phyloP scores from a whole-genome alignment of 2,113 vertebrate genomes.

The Crotalus horridus region DNA sequence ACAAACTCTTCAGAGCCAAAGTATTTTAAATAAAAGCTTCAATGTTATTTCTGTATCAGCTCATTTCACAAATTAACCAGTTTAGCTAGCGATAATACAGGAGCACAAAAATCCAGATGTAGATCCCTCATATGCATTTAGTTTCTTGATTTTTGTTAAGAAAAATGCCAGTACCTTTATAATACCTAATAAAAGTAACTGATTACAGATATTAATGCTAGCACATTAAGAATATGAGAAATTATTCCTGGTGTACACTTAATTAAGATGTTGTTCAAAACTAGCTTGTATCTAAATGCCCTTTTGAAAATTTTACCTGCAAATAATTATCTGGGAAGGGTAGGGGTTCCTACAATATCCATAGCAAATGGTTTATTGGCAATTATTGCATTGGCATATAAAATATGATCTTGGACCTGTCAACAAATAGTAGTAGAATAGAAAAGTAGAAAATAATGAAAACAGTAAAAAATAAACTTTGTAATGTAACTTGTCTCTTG shows the following conservation, averaged over 20 bases:
- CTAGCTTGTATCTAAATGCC: slow-evolving; percentile 16
- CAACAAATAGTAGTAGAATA: neutral
- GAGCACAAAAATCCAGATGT: neutral
- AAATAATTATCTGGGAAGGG: slow-evolving; percentile 42
- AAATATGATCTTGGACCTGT: neutral
- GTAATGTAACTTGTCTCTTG: neutral
- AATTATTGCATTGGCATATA: neutral
- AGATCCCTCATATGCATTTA: neutral
- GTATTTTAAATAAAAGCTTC: neutral
- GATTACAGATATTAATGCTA: fast-evolving
- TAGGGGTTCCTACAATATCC: slow-evolving; percentile 15
- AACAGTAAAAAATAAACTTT: neutral
- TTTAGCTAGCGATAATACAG: neutral
- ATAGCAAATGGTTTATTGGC: neutral
- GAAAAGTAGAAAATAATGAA: neutral
- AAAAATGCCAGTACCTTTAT: neutral
- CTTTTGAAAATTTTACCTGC: slow-evolving; percentile 37
- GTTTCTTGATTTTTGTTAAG: neutral
- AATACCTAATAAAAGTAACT: slow-evolving; percentile 3
- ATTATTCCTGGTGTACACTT: slow-evolving; percentile 36
- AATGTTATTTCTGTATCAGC: neutral
- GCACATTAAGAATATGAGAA: slow-evolving; percentile 26
- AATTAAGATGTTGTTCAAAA: slow-evolving; percentile 32
- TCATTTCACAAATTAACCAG: neutral
- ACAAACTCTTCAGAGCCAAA: neutral